phyloP scores from a whole-genome alignment of 2,113 vertebrate genomes.

The Planiliza haematocheilus region DNA sequence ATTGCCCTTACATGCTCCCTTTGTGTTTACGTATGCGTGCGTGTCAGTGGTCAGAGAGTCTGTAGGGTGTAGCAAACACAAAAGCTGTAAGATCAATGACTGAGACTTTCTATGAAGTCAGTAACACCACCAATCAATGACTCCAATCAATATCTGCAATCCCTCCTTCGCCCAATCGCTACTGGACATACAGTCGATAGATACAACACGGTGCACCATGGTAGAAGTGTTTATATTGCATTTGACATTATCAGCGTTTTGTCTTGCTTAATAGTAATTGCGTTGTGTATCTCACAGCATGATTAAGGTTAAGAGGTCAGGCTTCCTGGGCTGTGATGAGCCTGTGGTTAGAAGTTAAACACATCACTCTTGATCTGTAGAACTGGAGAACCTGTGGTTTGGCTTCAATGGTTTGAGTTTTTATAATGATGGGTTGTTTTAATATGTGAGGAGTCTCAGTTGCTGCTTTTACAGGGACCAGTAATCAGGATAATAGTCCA shows the following conservation, averaged over 20 bases:
- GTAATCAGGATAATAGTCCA: too few relatives aligned
- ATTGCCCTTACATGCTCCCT: not conserved
- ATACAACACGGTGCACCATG: not conserved
- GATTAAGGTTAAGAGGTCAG: not conserved
- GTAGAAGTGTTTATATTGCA: slow-evolving; percentile 1
- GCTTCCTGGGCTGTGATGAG: not conserved
- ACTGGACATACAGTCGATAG: slow-evolving; percentile 1
- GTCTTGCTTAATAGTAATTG: slow-evolving; percentile 7
- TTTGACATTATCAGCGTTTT: slow-evolving; percentile 27
- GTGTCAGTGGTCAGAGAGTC: slow-evolving; percentile 27
- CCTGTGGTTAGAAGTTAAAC: not conserved
- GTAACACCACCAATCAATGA: slow-evolving; percentile 38
- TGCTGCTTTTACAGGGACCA: too few relatives aligned
- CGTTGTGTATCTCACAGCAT: not conserved
- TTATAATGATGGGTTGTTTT: too few relatives aligned
- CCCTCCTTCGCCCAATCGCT: slow-evolving; percentile 19
- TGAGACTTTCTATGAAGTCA: slow-evolving; percentile 41
- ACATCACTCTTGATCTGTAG: not conserved
- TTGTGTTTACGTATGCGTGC: not conserved
- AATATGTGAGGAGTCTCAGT: too few relatives aligned
- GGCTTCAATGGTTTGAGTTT: too few relatives aligned
- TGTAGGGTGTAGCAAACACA: slow-evolving; percentile 10
- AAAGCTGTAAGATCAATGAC: slow-evolving; percentile 46
- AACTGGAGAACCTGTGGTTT: too few relatives aligned
- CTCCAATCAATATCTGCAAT: slow-evolving; percentile 32